Conservation (phyloP, 2,888 invertebrate genomes). For the Schizotus pectinicornis region DNA sequence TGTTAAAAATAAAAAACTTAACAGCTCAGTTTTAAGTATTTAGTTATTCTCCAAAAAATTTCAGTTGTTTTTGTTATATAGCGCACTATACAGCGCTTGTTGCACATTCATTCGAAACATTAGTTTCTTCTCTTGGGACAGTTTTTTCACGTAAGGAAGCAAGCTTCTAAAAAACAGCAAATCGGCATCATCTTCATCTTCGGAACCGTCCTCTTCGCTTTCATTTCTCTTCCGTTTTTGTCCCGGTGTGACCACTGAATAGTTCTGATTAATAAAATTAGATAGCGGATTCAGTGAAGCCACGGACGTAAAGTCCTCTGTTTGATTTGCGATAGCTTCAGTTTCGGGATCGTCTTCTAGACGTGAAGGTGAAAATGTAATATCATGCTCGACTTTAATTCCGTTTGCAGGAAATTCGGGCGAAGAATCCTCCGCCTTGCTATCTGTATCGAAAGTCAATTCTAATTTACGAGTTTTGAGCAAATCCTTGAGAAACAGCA, state of each 20-base stretch:
- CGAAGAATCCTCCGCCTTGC: neutral
- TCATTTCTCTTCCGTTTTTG: neutral
- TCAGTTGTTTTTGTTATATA: slow-evolving; percentile 11
- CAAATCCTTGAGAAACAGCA: slow-evolving; percentile 18
- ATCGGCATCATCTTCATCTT: slow-evolving; percentile 22
- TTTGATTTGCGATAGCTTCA: neutral
- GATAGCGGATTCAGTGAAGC: too few relatives aligned
- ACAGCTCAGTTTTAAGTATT: too few relatives aligned
- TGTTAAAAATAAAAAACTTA: too few relatives aligned
- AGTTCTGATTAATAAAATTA: too few relatives aligned
- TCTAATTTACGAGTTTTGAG: slow-evolving; percentile 4
- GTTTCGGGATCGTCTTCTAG: slow-evolving; percentile 1
- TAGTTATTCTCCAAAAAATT: neutral
- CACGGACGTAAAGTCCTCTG: too few relatives aligned
- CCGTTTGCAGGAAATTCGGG: neutral
- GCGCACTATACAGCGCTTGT: slow-evolving; percentile 21
- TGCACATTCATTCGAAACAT: slow-evolving; percentile 28
- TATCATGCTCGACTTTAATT: slow-evolving; percentile 14
- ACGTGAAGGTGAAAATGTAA: slow-evolving; percentile 3
- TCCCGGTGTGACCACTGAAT: neutral
- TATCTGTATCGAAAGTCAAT: neutral
- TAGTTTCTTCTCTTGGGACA: slow-evolving; percentile 19
- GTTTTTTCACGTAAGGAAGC: slow-evolving; percentile 20
- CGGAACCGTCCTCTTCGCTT: neutral
- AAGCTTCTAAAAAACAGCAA: slow-evolving; percentile 25